These are phyloP conservation scores for Cossypha dichroa DNA, from an alignment of 2,797 vertebrate genomes.

Conservation along the genomic window DNA sequence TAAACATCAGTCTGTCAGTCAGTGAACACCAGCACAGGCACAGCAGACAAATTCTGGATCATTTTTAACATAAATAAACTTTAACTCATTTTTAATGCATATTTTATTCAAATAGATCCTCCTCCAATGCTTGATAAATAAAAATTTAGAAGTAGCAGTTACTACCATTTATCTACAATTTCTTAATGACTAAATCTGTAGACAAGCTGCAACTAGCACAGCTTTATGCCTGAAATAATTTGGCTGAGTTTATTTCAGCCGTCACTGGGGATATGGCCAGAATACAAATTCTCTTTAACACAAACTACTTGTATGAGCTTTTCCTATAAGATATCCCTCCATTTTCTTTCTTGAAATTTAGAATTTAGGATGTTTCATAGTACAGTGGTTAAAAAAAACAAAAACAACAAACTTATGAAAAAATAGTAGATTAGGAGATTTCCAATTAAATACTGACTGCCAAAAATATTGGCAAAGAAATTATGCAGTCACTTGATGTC, in stretches of 20 bases:
- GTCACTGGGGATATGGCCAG: neutral
- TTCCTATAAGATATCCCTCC: neutral
- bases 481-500: neutral
- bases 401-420: neutral
- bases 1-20: neutral
- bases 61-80: neutral
- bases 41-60: neutral
- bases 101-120: neutral
- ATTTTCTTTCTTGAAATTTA: neutral
- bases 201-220: neutral
- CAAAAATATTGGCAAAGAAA: neutral
- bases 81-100: neutral
- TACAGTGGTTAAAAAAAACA: neutral
- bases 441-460: neutral
- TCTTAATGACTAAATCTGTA: neutral
- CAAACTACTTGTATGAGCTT: neutral
- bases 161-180: neutral
- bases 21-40: neutral
- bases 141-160: neutral
- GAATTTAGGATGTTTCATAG: neutral
- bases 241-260: neutral
- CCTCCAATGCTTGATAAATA: neutral
- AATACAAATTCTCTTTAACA: conserved; percentile 14
- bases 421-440: neutral
- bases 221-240: neutral